These are phyloP conservation scores for Todus mexicanus DNA, from an alignment of 2,797 vertebrate species.

Conservation along the genomic window DNA sequence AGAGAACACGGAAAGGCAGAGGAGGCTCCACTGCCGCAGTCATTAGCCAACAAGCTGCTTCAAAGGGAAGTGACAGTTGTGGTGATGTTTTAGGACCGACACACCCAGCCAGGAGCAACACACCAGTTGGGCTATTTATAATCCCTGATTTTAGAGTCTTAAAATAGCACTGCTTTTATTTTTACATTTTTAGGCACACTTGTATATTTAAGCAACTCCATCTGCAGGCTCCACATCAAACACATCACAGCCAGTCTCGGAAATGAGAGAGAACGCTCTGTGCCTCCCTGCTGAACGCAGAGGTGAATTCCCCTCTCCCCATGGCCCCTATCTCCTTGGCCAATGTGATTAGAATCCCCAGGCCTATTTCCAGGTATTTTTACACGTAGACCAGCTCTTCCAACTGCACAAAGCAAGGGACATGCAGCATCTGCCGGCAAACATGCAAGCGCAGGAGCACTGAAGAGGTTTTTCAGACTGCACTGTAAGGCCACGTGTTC, in stretches of 20 bases:
- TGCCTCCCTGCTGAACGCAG: neutral
- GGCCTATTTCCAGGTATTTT: neutral
- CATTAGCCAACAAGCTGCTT: neutral
- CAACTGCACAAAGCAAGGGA: neutral
- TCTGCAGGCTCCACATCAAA: neutral
- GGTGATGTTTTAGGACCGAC: neutral
- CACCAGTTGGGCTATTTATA: conserved; percentile 43
- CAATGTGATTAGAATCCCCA: neutral
- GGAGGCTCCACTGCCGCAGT: neutral
- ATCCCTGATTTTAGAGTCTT: neutral
- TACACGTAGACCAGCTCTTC: neutral
- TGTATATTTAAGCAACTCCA: neutral
- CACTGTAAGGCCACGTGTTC: rapidly evolving
- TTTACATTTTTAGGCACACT: neutral
- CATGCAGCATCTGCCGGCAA: neutral
- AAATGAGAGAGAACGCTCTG: rapidly evolving
- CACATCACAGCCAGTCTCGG: neutral
- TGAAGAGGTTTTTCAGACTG: neutral
- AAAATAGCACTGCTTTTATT: conserved; percentile 44
- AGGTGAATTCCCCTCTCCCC: neutral
- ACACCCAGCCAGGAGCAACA: conserved; percentile 38
- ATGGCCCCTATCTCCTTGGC: neutral
- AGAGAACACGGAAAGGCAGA: neutral
- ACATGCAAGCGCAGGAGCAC: neutral
- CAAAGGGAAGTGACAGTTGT: conserved; percentile 28